Percentiles rank a stretch among this genome's conserved stretches.
Conservation (phyloP, 2,888 invertebrate species). For the Dryobota labecula region DNA sequence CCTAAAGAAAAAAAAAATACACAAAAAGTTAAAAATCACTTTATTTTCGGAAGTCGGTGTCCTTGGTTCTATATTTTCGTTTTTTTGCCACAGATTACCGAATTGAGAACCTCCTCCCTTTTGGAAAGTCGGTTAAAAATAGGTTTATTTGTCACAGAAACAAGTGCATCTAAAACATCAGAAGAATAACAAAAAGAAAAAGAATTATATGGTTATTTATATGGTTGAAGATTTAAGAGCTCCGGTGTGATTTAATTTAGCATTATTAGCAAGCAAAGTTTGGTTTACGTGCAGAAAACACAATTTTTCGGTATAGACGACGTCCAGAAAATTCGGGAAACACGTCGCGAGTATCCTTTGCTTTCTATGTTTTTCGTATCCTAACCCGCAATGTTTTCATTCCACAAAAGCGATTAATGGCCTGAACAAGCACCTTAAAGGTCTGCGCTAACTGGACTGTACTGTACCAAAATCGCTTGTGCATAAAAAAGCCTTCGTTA, state of each 20-base stretch:
- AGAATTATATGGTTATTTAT: neutral
- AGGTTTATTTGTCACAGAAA: too few relatives aligned
- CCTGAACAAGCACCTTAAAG: constrained; percentile 26
- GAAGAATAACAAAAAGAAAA: too few relatives aligned
- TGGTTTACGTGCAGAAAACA: neutral
- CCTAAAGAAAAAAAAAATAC: neutral
- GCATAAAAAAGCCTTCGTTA: neutral
- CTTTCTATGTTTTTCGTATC: constrained; percentile 16
- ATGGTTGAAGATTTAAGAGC: neutral
- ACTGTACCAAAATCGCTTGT: neutral
- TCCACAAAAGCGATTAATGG: constrained; percentile 33
- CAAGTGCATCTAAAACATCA: too few relatives aligned
- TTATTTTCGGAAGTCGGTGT: too few relatives aligned
- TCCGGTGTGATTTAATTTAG: neutral
- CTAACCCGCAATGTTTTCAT: constrained; percentile 31
- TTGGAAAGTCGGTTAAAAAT: too few relatives aligned
- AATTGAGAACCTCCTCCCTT: too few relatives aligned
- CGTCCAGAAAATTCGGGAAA: neutral
- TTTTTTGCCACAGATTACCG: too few relatives aligned
- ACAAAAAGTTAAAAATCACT: too few relatives aligned
- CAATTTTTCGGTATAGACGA: neutral
- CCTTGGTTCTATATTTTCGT: too few relatives aligned
- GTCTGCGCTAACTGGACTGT: neutral
- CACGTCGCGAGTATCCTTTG: neutral
- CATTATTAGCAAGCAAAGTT: neutral